Evolutionary conservation across 2,888 invertebrate genomes (phyloP), one percentile per base, ranked within the genome.

Genomic region (Liodrosophila aerea): DNA sequence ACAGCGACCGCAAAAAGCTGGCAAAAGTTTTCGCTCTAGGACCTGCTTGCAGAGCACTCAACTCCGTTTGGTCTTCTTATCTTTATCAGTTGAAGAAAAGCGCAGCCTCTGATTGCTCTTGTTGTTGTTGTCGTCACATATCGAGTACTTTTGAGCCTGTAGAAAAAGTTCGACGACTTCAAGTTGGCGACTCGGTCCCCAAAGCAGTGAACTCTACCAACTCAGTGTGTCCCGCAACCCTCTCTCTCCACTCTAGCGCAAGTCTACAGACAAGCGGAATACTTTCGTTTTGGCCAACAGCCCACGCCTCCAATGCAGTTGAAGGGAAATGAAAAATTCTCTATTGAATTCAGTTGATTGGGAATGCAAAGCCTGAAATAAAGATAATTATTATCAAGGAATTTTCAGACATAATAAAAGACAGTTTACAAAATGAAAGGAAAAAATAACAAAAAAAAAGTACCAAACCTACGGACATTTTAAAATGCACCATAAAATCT

Each of bases 71-170:
- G 71, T 66, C 74, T 72, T 57, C 83, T 80, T 83, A 80, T 80
- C 78, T 83, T 74, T 76, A 83, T 78, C 78, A 80, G 76, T 76
- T 68, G 61, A 46, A 57, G 62, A 75, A 74, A 77, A 63, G 75
- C 72, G 61, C 59, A 65, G 60, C 43, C 30, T 43, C 16, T 44
- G 39, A 37, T 33, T 43, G 45, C 37, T 43, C 27, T 15, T 49
- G 22, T 44, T 41, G 54, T 60, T 47, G 61, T 56, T 39, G 47
- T 47, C 46, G 68, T 59, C 73, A 65, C 72, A 69, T 69, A 72
- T 72, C 73, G 69, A 73, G 53, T 68, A 46, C 59, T 22, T 53
- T 61, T 33, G 46, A 29, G 40, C 45, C 46, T 44, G 54, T 46
- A 59, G 22, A 22, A 57, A 54, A 71, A 71, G 72, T 71, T 70